Evolutionary conservation across 1,140 invertebrate genomes (phyloP).

Genomic region (Procambarus clarkii): DNA sequence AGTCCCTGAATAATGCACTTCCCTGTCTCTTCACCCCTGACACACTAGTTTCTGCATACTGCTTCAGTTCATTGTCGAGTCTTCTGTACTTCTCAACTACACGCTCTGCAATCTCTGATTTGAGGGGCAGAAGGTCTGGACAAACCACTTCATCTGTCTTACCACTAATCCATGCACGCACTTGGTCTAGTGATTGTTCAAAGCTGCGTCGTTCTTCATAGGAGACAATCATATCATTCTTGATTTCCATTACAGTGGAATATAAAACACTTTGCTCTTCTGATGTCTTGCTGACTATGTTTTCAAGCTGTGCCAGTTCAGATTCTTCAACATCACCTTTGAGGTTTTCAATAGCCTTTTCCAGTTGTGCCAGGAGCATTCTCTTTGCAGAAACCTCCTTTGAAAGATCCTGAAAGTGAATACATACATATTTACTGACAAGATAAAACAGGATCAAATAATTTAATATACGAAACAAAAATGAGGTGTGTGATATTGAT

Average conservation of each 20-base stretch:
- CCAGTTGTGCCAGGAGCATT: slow-evolving; percentile 86
- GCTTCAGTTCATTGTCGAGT: slow-evolving; percentile 85
- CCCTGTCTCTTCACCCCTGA: slow-evolving; percentile 85
- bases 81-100: slow-evolving; percentile 85
- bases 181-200: slow-evolving; percentile 85
- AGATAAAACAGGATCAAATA: background rate
- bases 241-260: slow-evolving; percentile 78
- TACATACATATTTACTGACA: background rate
- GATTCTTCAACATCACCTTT: slow-evolving; percentile 88
- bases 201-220: slow-evolving; percentile 83
- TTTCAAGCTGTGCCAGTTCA: slow-evolving; percentile 84
- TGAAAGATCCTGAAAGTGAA: slow-evolving; percentile 79
- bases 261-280: slow-evolving; percentile 75
- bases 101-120: slow-evolving; percentile 82
- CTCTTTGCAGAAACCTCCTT: slow-evolving; percentile 91
- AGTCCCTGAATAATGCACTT: slow-evolving; percentile 86
- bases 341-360: slow-evolving; percentile 88
- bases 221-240: slow-evolving; percentile 83
- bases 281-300: slow-evolving; percentile 79
- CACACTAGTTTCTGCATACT: slow-evolving; percentile 86
- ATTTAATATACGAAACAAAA: background rate
- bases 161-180: slow-evolving; percentile 86
- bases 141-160: slow-evolving; percentile 84
- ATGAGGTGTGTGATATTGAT: background rate
- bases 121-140: slow-evolving; percentile 82